These are phyloP conservation scores for Apamea epomidion DNA, from an alignment of 2,888 invertebrate species.

Conservation along the genomic window DNA sequence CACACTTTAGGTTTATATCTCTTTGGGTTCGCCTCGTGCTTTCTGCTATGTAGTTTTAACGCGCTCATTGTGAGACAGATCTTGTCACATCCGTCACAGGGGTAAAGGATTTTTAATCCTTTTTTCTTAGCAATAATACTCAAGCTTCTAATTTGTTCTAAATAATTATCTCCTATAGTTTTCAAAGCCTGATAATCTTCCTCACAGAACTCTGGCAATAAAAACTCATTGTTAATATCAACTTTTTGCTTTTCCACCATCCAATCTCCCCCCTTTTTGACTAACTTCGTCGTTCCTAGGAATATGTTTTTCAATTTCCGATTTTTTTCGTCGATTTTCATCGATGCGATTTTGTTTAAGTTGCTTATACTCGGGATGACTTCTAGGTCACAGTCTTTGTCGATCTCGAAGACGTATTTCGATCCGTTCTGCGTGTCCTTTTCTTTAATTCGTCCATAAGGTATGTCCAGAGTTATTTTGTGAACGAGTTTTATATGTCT, in stretches of 20 bases:
- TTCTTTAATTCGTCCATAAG: slow-evolving; percentile 70
- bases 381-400: slow-evolving; percentile 73
- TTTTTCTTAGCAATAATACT: slow-evolving; percentile 73
- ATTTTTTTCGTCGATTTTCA: slow-evolving; percentile 76
- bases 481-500: slow-evolving; percentile 75
- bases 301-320: slow-evolving; percentile 69
- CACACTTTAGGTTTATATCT: slow-evolving; percentile 79
- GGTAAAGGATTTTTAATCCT: slow-evolving; percentile 78
- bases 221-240: slow-evolving; percentile 57
- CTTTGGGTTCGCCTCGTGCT: slow-evolving; percentile 79
- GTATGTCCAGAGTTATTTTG: slow-evolving; percentile 65
- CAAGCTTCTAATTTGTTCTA: slow-evolving; percentile 76
- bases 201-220: slow-evolving; percentile 72
- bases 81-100: slow-evolving; percentile 82
- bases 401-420: slow-evolving; percentile 75
- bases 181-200: slow-evolving; percentile 65
- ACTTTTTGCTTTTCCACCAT: slow-evolving; percentile 76
- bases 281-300: slow-evolving; percentile 76
- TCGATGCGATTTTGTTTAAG: slow-evolving; percentile 77
- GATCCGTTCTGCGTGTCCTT: slow-evolving; percentile 68
- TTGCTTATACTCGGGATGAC: slow-evolving; percentile 82
- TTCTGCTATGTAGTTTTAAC: slow-evolving; percentile 78
- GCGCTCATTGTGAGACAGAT: slow-evolving; percentile 80
- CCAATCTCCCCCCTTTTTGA: slow-evolving; percentile 81
- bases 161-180: slow-evolving; percentile 68